phyloP scores from a whole-genome alignment of 1,140 invertebrate genomes.

The Spodoptera frugiperda region DNA sequence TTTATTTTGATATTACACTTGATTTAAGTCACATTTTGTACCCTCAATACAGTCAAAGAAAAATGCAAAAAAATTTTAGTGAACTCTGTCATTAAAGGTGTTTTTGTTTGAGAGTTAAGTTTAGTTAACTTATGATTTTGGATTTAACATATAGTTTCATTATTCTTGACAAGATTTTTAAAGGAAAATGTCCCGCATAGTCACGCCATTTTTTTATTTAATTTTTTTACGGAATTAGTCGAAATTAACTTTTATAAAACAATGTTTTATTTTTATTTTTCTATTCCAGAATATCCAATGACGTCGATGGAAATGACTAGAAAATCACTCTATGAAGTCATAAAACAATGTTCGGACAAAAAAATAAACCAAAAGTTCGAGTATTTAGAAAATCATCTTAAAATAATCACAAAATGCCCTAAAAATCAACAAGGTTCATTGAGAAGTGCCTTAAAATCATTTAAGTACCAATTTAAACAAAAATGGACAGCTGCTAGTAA shows the following conservation, averaged over 20 bases:
- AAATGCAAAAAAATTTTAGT: slow-evolving; percentile 4
- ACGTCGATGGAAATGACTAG: too few relatives aligned
- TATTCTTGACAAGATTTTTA: slow-evolving; percentile 13
- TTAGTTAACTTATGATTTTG: slow-evolving; percentile 2
- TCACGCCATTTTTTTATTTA: background rate
- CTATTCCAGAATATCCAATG: too few relatives aligned
- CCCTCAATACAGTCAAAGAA: background rate
- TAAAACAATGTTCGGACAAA: too few relatives aligned
- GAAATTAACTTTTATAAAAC: too few relatives aligned
- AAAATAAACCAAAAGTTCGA: too few relatives aligned
- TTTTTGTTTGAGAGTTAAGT: slow-evolving; percentile 27
- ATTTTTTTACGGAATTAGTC: too few relatives aligned
- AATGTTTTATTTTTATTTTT: too few relatives aligned
- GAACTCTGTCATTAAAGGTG: slow-evolving; percentile 8
- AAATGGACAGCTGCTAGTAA: slow-evolving; percentile 8
- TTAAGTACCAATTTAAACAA: background rate
- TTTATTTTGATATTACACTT: slow-evolving; percentile 18
- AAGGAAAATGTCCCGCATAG: background rate
- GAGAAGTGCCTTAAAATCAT: too few relatives aligned
- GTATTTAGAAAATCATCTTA: too few relatives aligned
- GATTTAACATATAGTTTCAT: slow-evolving; percentile 14
- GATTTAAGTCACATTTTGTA: background rate
- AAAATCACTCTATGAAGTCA: too few relatives aligned
- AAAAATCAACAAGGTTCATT: too few relatives aligned
- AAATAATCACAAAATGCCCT: too few relatives aligned